Conservation (phyloP, 2,888 invertebrate species). For the Drosophila macrospina region DNA sequence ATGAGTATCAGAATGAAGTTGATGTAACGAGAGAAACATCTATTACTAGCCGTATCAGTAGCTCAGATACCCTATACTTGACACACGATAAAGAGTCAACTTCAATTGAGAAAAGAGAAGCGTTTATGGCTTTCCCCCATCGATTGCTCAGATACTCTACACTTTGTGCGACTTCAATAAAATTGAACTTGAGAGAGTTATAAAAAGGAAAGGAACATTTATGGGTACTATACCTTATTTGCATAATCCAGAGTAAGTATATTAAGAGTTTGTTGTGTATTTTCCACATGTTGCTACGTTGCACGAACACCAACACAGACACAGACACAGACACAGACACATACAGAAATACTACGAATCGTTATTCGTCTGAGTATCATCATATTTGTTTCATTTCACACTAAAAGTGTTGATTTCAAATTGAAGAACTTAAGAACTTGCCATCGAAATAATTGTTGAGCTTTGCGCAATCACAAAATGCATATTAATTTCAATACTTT, state of each 20-base stretch:
- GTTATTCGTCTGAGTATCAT: slow-evolving; percentile 51
- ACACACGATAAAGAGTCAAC: too few species aligned
- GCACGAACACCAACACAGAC: slow-evolving; percentile 41
- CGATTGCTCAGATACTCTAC: not conserved
- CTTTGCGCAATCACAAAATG: slow-evolving; percentile 56
- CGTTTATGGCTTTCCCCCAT: too few species aligned
- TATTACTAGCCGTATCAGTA: not conserved
- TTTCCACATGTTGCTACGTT: slow-evolving; percentile 82
- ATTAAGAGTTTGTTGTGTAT: slow-evolving; percentile 84
- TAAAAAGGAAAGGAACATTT: not conserved
- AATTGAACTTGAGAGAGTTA: not conserved
- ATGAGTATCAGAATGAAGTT: too few species aligned
- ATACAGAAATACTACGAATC: slow-evolving; percentile 16
- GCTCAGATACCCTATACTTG: not conserved
- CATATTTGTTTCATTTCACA: slow-evolving; percentile 68
- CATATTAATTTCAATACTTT: slow-evolving; percentile 18
- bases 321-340: slow-evolving; percentile 42
- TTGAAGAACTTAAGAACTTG: slow-evolving; percentile 44
- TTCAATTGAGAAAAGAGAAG: too few species aligned
- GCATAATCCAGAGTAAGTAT: slow-evolving; percentile 85
- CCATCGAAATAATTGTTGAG: slow-evolving; percentile 57
- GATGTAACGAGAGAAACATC: too few species aligned
- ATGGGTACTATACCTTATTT: slow-evolving; percentile 84
- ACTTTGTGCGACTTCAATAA: not conserved
- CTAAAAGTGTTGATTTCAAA: slow-evolving; percentile 58